Percentiles rank a stretch among this genome's conserved stretches.
These are phyloP conservation scores for Archegozetes longisetosus DNA, from an alignment of 1,140 invertebrate genomes.

Conservation along the genomic window DNA sequence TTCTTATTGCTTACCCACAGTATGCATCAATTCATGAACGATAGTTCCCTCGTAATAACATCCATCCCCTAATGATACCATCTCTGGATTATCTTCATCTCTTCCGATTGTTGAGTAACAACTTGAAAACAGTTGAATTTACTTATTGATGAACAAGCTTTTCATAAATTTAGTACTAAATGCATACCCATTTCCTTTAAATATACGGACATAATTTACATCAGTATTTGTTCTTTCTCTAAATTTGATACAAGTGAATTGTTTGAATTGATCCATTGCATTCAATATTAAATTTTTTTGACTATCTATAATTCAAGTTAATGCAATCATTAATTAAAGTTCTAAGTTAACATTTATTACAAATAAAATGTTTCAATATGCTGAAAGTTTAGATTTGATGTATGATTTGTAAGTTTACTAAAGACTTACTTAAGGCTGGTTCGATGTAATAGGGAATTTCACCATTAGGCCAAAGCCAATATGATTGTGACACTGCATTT, in stretches of 20 bases:
- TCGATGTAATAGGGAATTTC: slow-evolving; percentile 22
- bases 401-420: too few species aligned
- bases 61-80: slow-evolving; percentile 18
- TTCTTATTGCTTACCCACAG: slow-evolving; percentile 31
- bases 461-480: slow-evolving; percentile 19
- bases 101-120: slow-evolving; percentile 15
- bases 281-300: not conserved
- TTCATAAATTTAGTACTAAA: not conserved
- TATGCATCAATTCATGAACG: slow-evolving; percentile 31
- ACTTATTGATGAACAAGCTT: not conserved
- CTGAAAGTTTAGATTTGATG: too few species aligned
- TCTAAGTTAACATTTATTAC: too few species aligned
- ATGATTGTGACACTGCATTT: slow-evolving; percentile 9
- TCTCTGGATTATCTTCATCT: slow-evolving; percentile 2
- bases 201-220: slow-evolving; percentile 17
- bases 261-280: slow-evolving; percentile 39
- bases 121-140: slow-evolving; percentile 7
- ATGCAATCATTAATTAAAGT: not conserved
- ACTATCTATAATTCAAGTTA: not conserved
- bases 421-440: slow-evolving; percentile 9
- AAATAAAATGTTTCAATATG: not conserved
- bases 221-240: slow-evolving; percentile 12
- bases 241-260: slow-evolving; percentile 29
- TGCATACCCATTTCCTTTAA: slow-evolving; percentile 18
- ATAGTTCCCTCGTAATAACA: slow-evolving; percentile 23